A percentile compares a stretch with the other conserved stretches of the same genome.
Evolutionary conservation across 2,888 invertebrate species (phyloP).

Genomic region (Anoncus sp.): DNA sequence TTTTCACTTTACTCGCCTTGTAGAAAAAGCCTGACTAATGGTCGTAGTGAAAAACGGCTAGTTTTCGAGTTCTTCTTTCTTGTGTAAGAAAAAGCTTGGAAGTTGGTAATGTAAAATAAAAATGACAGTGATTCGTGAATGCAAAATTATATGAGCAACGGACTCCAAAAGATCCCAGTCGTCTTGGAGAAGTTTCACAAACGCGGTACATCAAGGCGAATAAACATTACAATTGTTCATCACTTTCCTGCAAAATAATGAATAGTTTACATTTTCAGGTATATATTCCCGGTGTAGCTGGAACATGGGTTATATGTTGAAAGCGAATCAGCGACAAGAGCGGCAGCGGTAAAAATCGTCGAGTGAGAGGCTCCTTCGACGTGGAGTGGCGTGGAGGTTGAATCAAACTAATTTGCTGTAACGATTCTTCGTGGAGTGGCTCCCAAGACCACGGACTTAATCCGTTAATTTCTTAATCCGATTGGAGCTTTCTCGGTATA

Average conservation of each 20-base stretch:
- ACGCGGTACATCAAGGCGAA: too few species aligned
- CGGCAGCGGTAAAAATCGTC: constrained; percentile 19
- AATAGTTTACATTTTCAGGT: not conserved
- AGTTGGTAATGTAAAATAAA: too few species aligned
- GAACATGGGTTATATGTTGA: constrained; percentile 4
- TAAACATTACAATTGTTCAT: not conserved
- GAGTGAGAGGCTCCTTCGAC: constrained; percentile 21
- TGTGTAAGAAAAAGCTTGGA: not conserved
- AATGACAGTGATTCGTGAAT: too few species aligned
- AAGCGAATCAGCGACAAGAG: constrained; percentile 15
- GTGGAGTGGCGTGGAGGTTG: not conserved
- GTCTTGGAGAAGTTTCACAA: too few species aligned
- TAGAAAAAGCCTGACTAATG: not conserved
- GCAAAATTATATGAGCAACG: too few species aligned
- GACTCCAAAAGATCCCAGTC: too few species aligned
- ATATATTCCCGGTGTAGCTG: not conserved
- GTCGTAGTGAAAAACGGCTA: not conserved
- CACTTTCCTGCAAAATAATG: not conserved
- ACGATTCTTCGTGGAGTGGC: constrained; percentile 41
- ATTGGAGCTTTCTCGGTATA: constrained; percentile 35
- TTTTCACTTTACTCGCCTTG: not conserved
- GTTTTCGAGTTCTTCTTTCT: not conserved
- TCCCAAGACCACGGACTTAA: constrained; percentile 33
- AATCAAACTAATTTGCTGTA: constrained; percentile 53
- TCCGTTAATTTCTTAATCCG: constrained; percentile 60